These are phyloP conservation scores for Paralvinella palmiformis DNA, from an alignment of 1,140 invertebrate genomes.

Conservation along the genomic window DNA sequence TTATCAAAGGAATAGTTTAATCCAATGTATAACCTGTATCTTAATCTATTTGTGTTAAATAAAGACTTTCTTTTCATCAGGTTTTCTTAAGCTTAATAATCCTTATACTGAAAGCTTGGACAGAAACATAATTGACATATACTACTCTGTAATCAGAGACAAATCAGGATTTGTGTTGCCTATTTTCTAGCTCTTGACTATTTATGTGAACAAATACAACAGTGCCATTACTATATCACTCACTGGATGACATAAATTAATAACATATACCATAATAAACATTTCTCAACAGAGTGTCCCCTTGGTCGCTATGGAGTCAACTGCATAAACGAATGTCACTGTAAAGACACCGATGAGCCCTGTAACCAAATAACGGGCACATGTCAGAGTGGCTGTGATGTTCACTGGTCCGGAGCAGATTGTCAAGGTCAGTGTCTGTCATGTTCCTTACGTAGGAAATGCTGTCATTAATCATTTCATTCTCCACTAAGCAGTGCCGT, in stretches of 20 bases:
- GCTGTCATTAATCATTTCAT: too few relatives aligned
- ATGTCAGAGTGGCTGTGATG: constrained; percentile 1
- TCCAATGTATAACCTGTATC: too few relatives aligned
- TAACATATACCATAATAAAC: not conserved
- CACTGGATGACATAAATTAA: not conserved
- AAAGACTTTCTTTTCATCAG: too few relatives aligned
- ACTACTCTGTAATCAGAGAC: not conserved
- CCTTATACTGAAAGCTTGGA: too few relatives aligned
- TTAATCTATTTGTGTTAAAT: too few relatives aligned
- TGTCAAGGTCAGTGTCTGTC: too few relatives aligned
- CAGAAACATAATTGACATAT: too few relatives aligned
- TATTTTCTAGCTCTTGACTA: not conserved
- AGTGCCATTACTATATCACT: not conserved
- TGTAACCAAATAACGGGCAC: not conserved
- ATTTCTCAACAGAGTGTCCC: constrained; percentile 1
- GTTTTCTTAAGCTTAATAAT: too few relatives aligned
- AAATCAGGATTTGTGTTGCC: not conserved
- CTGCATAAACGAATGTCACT: constrained; percentile 3
- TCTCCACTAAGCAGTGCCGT: too few relatives aligned
- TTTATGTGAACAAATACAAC: not conserved
- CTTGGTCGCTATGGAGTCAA: constrained; percentile 2
- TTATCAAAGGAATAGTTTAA: too few relatives aligned
- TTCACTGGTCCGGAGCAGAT: not conserved
- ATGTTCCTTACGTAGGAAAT: too few relatives aligned
- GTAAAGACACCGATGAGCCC: not conserved